Base-by-base conservation (phyloP, 2,797 vertebrate genomes). In the Thunnus albacares region DNA sequence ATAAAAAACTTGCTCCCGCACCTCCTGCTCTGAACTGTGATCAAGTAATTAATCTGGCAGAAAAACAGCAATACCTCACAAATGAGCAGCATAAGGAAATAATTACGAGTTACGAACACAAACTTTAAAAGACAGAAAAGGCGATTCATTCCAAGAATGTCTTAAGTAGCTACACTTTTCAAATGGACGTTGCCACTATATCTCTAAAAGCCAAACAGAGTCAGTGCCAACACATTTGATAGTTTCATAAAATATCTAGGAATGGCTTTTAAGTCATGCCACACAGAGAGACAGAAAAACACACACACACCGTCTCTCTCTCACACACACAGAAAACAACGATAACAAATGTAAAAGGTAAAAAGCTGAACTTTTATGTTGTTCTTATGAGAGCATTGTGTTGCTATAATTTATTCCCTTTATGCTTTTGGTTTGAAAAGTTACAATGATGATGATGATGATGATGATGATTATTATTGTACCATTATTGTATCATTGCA, bases 41-140 rank as follows among this genome's bases (percentile, higher is more conserved):
- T 90, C 83, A 72, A 79, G 68, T 75, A 84, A 84, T 85, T 83
- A 83, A 83, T 88, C 87, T 89, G 89, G 82, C 87, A 89, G 75
- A 68, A 77, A 91, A 89, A 82, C 59, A 75, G 66, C 68, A 81
- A 77, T 58, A 80, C 58, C 80, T 79, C 79, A 49, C 45, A 49
- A 49, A 49, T 49, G 17, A 49, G 17, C 45, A 18, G 15, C 45
- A 49, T 49, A 17, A 49, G 17, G 45, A 49, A 49, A 49, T 49
- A 49, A 49, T 49, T 49, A 20, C 45, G 15, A 49, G 35, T 38
- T 38, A 9, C 35, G 10, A 38, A 49, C 45, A 18, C 45, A 49
- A 49, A 17, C 17, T 49, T 49, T 49, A 49, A 49, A 49, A 49
- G 45, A 49, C 80, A 59, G 56, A 73, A 72, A 71, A 70, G 33